Conservation (phyloP, 2,797 vertebrate species). For the Silurus aristotelis region DNA sequence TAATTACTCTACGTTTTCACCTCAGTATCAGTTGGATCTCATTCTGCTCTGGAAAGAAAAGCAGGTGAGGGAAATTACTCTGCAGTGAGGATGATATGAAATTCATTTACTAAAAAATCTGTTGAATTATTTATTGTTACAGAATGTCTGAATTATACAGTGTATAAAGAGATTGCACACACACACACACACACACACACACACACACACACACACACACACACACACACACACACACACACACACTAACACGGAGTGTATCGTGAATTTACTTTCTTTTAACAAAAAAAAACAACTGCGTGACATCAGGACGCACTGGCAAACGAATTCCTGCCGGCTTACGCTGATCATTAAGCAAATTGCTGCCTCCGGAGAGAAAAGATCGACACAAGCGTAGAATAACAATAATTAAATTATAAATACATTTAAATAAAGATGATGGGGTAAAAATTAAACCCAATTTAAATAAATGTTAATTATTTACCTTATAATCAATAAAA, state of each 20-base stretch:
- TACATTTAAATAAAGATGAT: no score
- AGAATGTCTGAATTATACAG: constrained; percentile 14
- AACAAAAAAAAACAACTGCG: neutral
- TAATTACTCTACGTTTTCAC: neutral
- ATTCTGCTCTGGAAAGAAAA: no score
- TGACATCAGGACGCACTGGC: neutral
- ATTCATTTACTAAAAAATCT: neutral
- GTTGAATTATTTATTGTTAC: constrained; percentile 5
- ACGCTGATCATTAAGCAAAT: constrained; percentile 13
- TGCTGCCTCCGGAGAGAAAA: neutral
- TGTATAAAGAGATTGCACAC: neutral
- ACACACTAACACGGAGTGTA: no score
- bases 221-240: no score
- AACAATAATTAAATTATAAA: no score
- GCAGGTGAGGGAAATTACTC: neutral
- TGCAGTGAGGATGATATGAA: neutral
- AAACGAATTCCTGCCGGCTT: neutral
- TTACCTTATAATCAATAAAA: no score
- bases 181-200: no score
- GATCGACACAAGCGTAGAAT: no score
- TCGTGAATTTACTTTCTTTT: neutral
- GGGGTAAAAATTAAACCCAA: no score
- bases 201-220: no score
- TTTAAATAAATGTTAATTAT: no score
- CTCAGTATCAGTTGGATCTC: no score